Percentiles rank a stretch among this genome's conserved stretches.
Evolutionary conservation across 1,140 invertebrate genomes (phyloP).

Genomic region (Trachymyrmex septentrionalis): DNA sequence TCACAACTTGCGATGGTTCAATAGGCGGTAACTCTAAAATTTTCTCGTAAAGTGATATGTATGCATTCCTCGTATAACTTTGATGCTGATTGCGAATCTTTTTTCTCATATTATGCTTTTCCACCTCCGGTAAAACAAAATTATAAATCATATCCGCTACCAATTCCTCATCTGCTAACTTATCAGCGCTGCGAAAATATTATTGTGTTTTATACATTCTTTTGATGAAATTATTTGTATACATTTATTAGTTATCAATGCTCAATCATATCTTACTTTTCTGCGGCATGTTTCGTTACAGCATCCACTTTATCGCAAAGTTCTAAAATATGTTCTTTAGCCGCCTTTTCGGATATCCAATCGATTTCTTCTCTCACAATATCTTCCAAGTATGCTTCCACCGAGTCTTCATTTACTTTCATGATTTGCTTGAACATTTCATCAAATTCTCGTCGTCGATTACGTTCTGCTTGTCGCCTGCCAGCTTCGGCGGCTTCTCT

Average conservation of each 20-base stretch:
- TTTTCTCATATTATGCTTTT: slow-evolving; percentile 81
- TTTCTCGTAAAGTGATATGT: slow-evolving; percentile 70
- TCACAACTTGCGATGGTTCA: neutral
- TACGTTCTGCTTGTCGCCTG: slow-evolving; percentile 89
- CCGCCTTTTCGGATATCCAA: slow-evolving; percentile 87
- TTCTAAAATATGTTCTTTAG: slow-evolving; percentile 86
- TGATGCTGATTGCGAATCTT: slow-evolving; percentile 77
- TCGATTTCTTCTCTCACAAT: slow-evolving; percentile 89
- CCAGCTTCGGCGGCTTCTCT: slow-evolving; percentile 92
- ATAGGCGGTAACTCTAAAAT: slow-evolving; percentile 62
- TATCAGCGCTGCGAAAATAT: slow-evolving; percentile 73
- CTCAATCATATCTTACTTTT: slow-evolving; percentile 58
- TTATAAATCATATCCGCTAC: slow-evolving; percentile 89
- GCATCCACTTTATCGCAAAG: slow-evolving; percentile 89
- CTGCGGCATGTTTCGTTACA: slow-evolving; percentile 84
- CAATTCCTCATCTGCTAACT: slow-evolving; percentile 88
- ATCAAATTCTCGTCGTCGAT: slow-evolving; percentile 90
- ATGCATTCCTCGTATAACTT: slow-evolving; percentile 70
- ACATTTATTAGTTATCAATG: neutral
- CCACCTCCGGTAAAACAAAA: slow-evolving; percentile 89
- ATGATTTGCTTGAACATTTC: slow-evolving; percentile 91
- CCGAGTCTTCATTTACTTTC: slow-evolving; percentile 88
- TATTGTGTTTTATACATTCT: slow-evolving; percentile 24
- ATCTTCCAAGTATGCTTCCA: slow-evolving; percentile 89
- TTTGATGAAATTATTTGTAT: neutral